Evolutionary conservation across 2,888 invertebrate species (phyloP).

Genomic region (Melitaea athalia): DNA sequence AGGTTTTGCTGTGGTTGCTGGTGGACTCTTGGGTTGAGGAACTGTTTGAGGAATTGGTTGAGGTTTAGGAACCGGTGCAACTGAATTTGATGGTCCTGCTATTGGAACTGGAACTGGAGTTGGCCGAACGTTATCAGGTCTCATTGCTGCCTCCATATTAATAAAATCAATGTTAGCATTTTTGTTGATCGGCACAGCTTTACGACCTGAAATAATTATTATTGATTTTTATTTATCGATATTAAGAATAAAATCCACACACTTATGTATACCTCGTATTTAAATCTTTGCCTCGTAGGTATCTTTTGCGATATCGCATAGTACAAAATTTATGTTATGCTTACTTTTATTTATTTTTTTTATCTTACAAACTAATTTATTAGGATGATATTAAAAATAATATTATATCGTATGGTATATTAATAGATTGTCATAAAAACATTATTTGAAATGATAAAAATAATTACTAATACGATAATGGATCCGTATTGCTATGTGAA

Average conservation of each 20-base stretch:
- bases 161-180: slow-evolving; percentile 74
- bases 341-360: too few species aligned
- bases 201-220: slow-evolving; percentile 56
- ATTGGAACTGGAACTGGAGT: slow-evolving; percentile 25
- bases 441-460: too few species aligned
- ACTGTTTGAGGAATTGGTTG: slow-evolving; percentile 29
- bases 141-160: slow-evolving; percentile 65
- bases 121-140: slow-evolving; percentile 41
- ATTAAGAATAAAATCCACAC: background rate
- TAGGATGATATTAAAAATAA: too few species aligned
- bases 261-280: too few species aligned
- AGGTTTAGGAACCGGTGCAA: slow-evolving; percentile 13
- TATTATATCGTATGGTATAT: too few species aligned
- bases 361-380: too few species aligned
- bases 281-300: too few species aligned
- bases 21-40: slow-evolving; percentile 1
- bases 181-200: slow-evolving; percentile 63
- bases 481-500: background rate
- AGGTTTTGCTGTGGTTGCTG: slow-evolving; percentile 39
- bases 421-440: too few species aligned
- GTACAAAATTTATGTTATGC: too few species aligned
- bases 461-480: background rate
- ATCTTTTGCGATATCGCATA: too few species aligned
- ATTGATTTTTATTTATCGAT: slow-evolving; percentile 1
- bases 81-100: slow-evolving; percentile 30